Evolutionary conservation across 2,113 vertebrate species (phyloP).

Genomic region (Suncus etruscus): DNA sequence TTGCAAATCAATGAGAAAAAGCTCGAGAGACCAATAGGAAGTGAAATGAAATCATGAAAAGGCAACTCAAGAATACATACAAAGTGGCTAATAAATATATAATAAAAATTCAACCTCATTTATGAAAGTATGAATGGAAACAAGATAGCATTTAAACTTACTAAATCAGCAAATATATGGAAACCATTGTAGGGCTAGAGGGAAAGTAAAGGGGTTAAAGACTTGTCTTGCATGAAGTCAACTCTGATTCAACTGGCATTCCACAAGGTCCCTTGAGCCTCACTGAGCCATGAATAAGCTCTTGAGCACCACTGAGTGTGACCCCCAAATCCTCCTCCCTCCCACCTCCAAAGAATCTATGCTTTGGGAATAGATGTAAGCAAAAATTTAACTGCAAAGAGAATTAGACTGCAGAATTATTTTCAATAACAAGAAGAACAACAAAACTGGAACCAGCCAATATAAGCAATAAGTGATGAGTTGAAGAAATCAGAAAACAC

Average conservation of each 20-base stretch:
- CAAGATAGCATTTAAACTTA: slow-evolving; percentile 55
- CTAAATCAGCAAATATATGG: slow-evolving; percentile 63
- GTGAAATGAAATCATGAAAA: slow-evolving; percentile 11
- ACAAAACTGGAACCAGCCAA: slow-evolving; percentile 51
- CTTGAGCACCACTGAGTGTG: too few relatives aligned
- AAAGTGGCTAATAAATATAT: not conserved
- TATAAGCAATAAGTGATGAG: slow-evolving; percentile 6
- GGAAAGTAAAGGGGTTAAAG: too few relatives aligned
- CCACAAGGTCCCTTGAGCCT: too few relatives aligned
- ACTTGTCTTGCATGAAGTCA: too few relatives aligned
- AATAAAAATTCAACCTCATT: not conserved
- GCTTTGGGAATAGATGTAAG: slow-evolving; percentile 19
- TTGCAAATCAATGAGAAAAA: slow-evolving; percentile 45
- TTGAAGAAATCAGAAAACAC: slow-evolving; percentile 43
- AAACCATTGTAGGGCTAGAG: slow-evolving; percentile 22
- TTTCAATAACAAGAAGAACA: slow-evolving; percentile 52
- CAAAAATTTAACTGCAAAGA: slow-evolving; percentile 46
- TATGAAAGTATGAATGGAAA: slow-evolving; percentile 44
- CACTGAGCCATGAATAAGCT: too few relatives aligned
- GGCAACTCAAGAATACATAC: slow-evolving; percentile 11
- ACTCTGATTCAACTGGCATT: too few relatives aligned
- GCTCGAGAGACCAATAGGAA: slow-evolving; percentile 16
- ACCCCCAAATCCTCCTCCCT: too few relatives aligned
- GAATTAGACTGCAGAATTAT: slow-evolving; percentile 27
- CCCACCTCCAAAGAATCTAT: not conserved